Evolutionary conservation across 2,888 invertebrate genomes (phyloP), one percentile per base, ranked within the genome.

Genomic region (Listrodromus nycthemerus): DNA sequence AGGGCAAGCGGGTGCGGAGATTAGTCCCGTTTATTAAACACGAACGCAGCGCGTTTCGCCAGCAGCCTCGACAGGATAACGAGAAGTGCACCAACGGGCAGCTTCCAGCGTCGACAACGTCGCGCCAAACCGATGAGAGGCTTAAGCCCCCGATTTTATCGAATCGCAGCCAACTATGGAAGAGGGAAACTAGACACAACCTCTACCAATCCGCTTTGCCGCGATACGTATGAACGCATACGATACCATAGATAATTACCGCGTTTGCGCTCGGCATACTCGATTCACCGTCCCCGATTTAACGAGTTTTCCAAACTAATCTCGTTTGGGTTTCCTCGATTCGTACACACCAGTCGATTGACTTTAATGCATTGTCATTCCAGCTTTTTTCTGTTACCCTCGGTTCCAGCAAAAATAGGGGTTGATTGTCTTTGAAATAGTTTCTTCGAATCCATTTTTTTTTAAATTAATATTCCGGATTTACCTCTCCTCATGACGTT

Each of bases 11-110:
- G 75, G 48, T 30, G 50, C 67, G 70, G 69, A 91, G 91, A 92
- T 93, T 92, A 92, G 91, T 89, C 88, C 85, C 87, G 90, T 91
- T 92, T 90, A 92, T 92, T 91, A 91, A 91, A 91, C 90, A 86
- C 87, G 87, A 86, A 85, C 80, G 81, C 41, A 45, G 41, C 81
- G 58, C 69, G 50, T 21, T 61, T 80, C 52, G 65, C 75, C 58
- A 65, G 69, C 50, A 67, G 41, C 33, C 48, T 16, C 27, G 55
- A 76, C 24, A 77, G 37, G 30, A 74, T 63, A 58, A 74, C 37
- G 65, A 69, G 63, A 77, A 73, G 61, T 77, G 45, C 74, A 30
- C 21, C 21, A 24, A 41, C 69, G 24, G 33, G 65, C 41, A 65
- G 37, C 37, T 80, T 74, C 58, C 69, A 52, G 45, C 13, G 69